Conservation (phyloP, 2,888 invertebrate species). For the Branchinecta sandiegonensis region DNA sequence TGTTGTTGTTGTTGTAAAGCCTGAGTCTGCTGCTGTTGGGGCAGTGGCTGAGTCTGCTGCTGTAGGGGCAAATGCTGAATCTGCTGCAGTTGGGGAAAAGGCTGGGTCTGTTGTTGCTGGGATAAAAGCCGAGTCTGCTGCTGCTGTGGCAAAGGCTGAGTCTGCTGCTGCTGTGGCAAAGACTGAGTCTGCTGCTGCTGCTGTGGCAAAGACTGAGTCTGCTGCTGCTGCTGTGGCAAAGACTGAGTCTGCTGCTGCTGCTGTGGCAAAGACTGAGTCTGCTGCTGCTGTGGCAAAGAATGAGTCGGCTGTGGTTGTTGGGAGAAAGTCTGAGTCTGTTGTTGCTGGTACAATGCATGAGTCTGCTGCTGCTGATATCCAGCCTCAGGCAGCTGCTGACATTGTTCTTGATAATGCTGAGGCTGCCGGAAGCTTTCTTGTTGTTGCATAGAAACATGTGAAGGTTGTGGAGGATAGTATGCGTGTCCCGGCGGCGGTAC, state of each 20-base stretch:
- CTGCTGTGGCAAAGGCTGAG: too few relatives aligned
- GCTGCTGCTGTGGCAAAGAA: conserved; percentile 18
- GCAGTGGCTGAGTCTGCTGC: conserved; percentile 37
- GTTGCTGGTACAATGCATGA: conserved; percentile 15
- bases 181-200: conserved; percentile 41
- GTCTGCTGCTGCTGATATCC: conserved; percentile 7
- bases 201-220: conserved; percentile 41
- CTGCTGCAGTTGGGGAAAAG: conserved; percentile 29
- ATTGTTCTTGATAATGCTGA: conserved; percentile 16
- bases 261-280: conserved; percentile 39
- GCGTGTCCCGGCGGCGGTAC: too few relatives aligned
- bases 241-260: conserved; percentile 42
- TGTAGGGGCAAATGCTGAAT: conserved; percentile 38
- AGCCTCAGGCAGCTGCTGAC: not conserved
- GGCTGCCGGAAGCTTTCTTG: conserved; percentile 7
- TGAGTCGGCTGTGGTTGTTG: conserved; percentile 37
- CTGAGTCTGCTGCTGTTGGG: conserved; percentile 34
- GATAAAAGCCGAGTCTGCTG: too few relatives aligned
- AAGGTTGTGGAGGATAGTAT: too few relatives aligned
- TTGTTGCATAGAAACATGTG: too few relatives aligned
- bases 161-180: conserved; percentile 40
- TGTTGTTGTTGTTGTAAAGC: conserved; percentile 30
- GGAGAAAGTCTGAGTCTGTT: not conserved
- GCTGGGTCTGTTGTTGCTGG: conserved; percentile 32
- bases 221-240: conserved; percentile 42